A percentile compares a stretch with the other conserved stretches of the same genome.
phyloP scores from a whole-genome alignment of 2,797 vertebrate genomes.

The Microchirus variegatus region DNA sequence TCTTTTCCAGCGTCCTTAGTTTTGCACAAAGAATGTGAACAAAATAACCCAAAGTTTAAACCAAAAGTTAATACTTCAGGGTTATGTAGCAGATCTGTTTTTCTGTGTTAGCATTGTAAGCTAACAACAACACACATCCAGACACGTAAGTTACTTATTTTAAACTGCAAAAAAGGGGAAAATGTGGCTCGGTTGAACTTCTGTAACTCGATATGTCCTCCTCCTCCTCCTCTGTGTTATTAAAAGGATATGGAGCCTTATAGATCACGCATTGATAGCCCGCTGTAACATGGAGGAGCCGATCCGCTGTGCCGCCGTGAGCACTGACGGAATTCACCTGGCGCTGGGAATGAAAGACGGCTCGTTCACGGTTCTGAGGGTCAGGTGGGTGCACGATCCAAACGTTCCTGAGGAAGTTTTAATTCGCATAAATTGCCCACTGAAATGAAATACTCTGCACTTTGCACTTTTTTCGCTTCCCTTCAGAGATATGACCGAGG shows the following conservation, averaged over 20 bases:
- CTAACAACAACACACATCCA: too few species aligned
- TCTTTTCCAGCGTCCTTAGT: too few species aligned
- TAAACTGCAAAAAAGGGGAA: too few species aligned
- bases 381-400: conserved; percentile 83
- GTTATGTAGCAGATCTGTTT: too few species aligned
- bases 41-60: too few species aligned
- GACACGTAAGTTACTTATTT: too few species aligned
- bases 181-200: neutral
- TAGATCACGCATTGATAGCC: conserved; percentile 96
- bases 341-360: conserved; percentile 98
- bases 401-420: conserved; percentile 13
- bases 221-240: conserved; percentile 27
- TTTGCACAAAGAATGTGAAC: too few species aligned
- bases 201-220: conserved; percentile 25
- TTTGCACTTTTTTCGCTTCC: conserved; percentile 12
- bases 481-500: conserved; percentile 98
- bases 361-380: conserved; percentile 95
- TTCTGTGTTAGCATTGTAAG: too few species aligned
- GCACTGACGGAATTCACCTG: conserved; percentile 95
- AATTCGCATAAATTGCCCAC: conserved; percentile 9
- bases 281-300: conserved; percentile 99
- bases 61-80: too few species aligned
- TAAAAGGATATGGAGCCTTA: conserved; percentile 96
- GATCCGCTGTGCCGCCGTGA: conserved; percentile 95
- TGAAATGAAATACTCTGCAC: conserved; percentile 10